Evolutionary conservation across 2,797 vertebrate genomes (phyloP).

Genomic region (Arctocebus calabarensis): DNA sequence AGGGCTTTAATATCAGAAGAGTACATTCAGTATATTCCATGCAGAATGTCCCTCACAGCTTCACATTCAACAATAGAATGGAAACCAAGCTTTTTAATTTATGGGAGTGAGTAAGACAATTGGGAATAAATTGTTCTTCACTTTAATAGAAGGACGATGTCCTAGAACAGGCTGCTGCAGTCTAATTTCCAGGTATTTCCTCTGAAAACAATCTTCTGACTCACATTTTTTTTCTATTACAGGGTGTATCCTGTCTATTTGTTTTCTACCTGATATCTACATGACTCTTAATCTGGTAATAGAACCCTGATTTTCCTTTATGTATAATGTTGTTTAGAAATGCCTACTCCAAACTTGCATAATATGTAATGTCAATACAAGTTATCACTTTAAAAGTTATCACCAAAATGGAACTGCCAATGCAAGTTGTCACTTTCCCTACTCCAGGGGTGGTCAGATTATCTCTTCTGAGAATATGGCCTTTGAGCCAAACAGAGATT

Average conservation of each 20-base stretch:
- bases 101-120: neutral
- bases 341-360: neutral
- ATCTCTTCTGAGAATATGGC: neutral
- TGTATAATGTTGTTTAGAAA: neutral
- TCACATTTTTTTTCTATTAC: neutral
- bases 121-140: neutral
- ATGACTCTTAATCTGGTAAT: neutral
- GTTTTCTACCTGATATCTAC: neutral
- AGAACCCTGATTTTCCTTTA: neutral
- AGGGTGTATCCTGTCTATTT: neutral
- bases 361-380: neutral
- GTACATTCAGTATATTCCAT: neutral
- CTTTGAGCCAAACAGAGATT: neutral
- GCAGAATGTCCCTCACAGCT: neutral
- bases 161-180: neutral
- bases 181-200: slow-evolving; percentile 1
- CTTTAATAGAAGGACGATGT: neutral
- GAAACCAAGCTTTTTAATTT: slow-evolving; percentile 9
- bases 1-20: neutral
- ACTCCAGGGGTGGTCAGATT: neutral
- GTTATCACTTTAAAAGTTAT: neutral
- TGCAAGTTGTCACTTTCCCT: neutral
- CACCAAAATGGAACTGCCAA: neutral
- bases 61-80: slow-evolving; percentile 9
- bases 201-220: neutral